Percentiles rank a stretch among this genome's conserved stretches.
phyloP scores from a whole-genome alignment of 2,888 invertebrate genomes.

The Meta bourneti region DNA sequence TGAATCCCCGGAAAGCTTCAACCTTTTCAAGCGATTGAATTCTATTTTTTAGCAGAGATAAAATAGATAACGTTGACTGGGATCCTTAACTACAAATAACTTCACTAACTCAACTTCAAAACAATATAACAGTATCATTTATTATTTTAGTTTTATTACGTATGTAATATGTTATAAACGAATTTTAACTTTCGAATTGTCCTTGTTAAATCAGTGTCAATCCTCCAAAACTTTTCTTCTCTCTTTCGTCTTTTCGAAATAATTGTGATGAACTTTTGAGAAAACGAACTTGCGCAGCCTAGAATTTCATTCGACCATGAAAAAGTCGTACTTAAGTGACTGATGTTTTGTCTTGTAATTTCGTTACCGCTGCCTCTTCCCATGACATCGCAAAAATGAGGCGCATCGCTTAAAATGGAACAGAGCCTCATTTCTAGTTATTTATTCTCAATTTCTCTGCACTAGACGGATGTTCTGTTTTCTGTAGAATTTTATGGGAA shows the following conservation, averaged over 20 bases:
- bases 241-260: background rate
- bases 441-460: background rate
- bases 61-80: too few species aligned
- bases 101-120: too few species aligned
- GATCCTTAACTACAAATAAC: too few species aligned
- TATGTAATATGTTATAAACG: too few species aligned
- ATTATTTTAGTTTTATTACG: too few species aligned
- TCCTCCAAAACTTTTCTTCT: background rate
- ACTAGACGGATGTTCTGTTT: background rate
- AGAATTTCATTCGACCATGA: conserved; percentile 59
- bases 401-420: conserved; percentile 45
- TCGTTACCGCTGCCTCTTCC: conserved; percentile 47
- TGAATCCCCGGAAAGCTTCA: too few species aligned
- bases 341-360: conserved; percentile 28
- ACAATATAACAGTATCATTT: too few species aligned
- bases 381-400: conserved; percentile 47
- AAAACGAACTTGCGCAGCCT: conserved; percentile 38
- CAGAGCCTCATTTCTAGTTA: conserved; percentile 24
- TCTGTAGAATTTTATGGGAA: background rate
- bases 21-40: too few species aligned
- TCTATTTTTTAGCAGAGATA: too few species aligned
- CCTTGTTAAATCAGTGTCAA: background rate
- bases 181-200: background rate
- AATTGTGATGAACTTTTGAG: conserved; percentile 14
- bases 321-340: conserved; percentile 36